phyloP scores from a whole-genome alignment of 2,888 invertebrate species.

The Acronicta psi region DNA sequence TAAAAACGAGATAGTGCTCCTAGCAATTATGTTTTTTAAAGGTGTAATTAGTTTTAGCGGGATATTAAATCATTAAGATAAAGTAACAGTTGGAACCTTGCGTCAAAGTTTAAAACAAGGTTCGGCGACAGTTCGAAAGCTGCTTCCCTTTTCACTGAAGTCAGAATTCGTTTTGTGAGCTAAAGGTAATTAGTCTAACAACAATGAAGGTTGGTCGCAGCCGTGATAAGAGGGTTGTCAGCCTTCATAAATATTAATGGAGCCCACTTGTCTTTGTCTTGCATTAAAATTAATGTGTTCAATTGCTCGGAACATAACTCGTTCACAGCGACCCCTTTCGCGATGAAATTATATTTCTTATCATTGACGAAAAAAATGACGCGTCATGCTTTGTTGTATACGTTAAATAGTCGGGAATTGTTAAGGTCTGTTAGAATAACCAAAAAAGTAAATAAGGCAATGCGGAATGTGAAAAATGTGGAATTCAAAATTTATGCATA shows the following conservation, averaged over 20 bases:
- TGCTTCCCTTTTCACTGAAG: slow-evolving; percentile 45
- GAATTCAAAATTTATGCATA: slow-evolving; percentile 11
- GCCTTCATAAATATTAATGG: slow-evolving; percentile 81
- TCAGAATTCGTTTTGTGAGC: slow-evolving; percentile 43
- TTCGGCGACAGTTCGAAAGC: slow-evolving; percentile 22
- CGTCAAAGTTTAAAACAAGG: slow-evolving; percentile 25
- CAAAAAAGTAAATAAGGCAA: slow-evolving; percentile 12
- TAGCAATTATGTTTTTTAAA: slow-evolving; percentile 6
- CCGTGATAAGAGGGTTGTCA: slow-evolving; percentile 58
- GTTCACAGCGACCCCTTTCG: slow-evolving; percentile 60
- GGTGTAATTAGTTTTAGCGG: slow-evolving; percentile 24
- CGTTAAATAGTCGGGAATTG: not conserved
- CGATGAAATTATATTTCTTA: slow-evolving; percentile 57
- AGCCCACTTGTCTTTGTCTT: slow-evolving; percentile 72
- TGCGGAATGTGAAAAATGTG: not conserved
- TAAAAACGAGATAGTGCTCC: slow-evolving; percentile 25
- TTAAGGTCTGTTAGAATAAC: not conserved
- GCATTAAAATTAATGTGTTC: slow-evolving; percentile 84
- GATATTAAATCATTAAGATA: slow-evolving; percentile 30
- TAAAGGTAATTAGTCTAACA: slow-evolving; percentile 52
- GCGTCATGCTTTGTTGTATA: slow-evolving; percentile 37
- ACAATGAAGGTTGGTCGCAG: slow-evolving; percentile 51
- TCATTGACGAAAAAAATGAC: slow-evolving; percentile 17
- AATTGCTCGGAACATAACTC: slow-evolving; percentile 70
- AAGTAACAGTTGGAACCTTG: slow-evolving; percentile 17